These are phyloP conservation scores for Drosophila nr. perissopoda DNA, from an alignment of 2,888 invertebrate genomes.

Conservation along the genomic window DNA sequence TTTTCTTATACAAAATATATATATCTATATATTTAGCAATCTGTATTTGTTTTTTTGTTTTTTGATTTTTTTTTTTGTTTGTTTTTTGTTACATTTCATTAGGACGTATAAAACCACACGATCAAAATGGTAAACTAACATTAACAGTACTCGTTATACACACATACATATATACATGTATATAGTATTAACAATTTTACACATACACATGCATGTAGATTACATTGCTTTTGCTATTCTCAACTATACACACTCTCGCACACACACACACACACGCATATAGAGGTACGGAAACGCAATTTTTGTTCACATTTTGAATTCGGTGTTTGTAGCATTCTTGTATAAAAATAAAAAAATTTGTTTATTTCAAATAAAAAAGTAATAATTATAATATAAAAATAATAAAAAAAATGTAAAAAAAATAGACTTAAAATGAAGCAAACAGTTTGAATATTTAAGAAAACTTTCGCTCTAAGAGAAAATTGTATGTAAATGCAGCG, in stretches of 20 bases:
- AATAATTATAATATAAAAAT: conserved; percentile 35
- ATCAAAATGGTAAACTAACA: conserved; percentile 53
- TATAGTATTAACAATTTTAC: neutral
- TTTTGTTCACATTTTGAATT: conserved; percentile 34
- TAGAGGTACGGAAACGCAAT: conserved; percentile 24
- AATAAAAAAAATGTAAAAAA: conserved; percentile 40
- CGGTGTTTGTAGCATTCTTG: conserved; percentile 39
- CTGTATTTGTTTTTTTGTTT: conserved; percentile 1
- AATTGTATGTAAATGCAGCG: conserved; percentile 54
- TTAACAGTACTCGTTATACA: conserved; percentile 36
- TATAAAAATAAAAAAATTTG: conserved; percentile 72
- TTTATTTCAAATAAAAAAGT: conserved; percentile 56
- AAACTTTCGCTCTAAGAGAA: conserved; percentile 31
- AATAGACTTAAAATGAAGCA: conserved; percentile 59
- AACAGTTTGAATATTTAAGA: conserved; percentile 43
- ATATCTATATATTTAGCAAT: conserved; percentile 54
- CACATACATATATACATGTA: neutral
- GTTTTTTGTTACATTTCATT: conserved; percentile 51
- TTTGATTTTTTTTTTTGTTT: conserved; percentile 16
- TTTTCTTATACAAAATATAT: conserved; percentile 70
- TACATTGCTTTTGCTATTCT: conserved; percentile 30
- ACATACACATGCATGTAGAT: conserved; percentile 11
- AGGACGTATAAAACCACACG: conserved; percentile 61
- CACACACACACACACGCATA: neutral
- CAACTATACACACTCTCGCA: conserved; percentile 20